Evolutionary conservation across 1,140 invertebrate species (phyloP).

Genomic region (Drosophila trapezifrons): DNA sequence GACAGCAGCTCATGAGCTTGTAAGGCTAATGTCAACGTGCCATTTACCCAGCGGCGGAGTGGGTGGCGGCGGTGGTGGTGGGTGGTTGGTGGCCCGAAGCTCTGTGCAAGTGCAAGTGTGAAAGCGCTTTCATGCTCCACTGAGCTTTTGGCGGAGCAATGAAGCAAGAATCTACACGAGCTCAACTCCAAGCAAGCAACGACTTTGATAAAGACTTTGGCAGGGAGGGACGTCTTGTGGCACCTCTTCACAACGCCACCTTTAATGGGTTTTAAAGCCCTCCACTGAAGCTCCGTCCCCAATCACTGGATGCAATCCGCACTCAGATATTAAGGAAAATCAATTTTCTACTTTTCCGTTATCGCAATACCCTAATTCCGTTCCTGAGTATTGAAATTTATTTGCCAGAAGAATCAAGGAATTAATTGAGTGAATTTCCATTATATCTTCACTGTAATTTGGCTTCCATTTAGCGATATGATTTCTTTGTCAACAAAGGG

Average conservation of each 20-base stretch:
- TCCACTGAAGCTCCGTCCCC: slow-evolving; percentile 3
- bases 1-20: slow-evolving; percentile 78
- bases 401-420: background rate
- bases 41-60: slow-evolving; percentile 20
- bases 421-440: no score
- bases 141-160: slow-evolving; percentile 58
- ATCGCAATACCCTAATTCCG: background rate
- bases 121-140: slow-evolving; percentile 77
- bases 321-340: slow-evolving; percentile 28
- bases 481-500: background rate
- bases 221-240: background rate
- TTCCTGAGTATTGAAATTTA: background rate
- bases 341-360: background rate
- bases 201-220: slow-evolving; percentile 11
- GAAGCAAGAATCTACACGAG: slow-evolving; percentile 54
- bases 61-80: slow-evolving; percentile 1
- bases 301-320: slow-evolving; percentile 43
- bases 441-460: no score
- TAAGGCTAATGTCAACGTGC: slow-evolving; percentile 79
- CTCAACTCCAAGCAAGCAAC: slow-evolving; percentile 20
- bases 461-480: no score
- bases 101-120: slow-evolving; percentile 63
- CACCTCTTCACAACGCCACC: background rate
- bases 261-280: slow-evolving; percentile 36
- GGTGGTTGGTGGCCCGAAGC: slow-evolving; percentile 7